Percentiles rank a stretch among this genome's conserved stretches.
phyloP scores from a whole-genome alignment of 2,113 vertebrate genomes.

The Prunella himalayana region DNA sequence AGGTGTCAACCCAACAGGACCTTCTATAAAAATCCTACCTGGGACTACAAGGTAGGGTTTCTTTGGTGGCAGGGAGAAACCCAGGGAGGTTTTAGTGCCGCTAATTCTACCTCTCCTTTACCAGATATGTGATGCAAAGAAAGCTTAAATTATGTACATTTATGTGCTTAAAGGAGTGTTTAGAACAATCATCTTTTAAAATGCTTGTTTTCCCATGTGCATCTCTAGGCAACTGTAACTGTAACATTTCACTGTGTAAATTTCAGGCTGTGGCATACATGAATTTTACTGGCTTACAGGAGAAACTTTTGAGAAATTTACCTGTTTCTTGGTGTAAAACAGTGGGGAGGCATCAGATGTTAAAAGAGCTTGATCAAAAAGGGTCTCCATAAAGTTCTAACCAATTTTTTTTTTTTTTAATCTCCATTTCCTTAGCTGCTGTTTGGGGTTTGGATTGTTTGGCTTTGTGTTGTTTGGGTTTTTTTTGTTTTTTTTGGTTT shows the following conservation, averaged over 20 bases:
- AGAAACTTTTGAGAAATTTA: background rate
- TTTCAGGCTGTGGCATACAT: background rate
- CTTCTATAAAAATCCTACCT: background rate
- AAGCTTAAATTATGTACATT: background rate
- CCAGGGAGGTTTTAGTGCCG: background rate
- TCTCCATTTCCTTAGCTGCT: background rate
- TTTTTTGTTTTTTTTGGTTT: background rate
- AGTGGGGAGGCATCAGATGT: background rate
- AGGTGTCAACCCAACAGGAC: background rate
- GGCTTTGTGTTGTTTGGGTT: too few relatives aligned
- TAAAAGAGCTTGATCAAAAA: background rate
- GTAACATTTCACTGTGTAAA: background rate
- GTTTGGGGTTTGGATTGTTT: background rate
- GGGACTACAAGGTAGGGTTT: background rate
- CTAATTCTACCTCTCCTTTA: constrained; percentile 48
- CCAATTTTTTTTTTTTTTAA: background rate
- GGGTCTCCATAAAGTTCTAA: background rate
- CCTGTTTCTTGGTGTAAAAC: background rate
- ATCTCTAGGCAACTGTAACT: background rate
- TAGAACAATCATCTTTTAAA: background rate
- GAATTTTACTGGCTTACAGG: background rate
- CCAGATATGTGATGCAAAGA: background rate
- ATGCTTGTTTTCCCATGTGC: background rate
- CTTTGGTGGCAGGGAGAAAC: background rate
- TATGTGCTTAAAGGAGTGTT: background rate